phyloP scores from a whole-genome alignment of 2,888 invertebrate genomes.

The Cataglyphis altisquamis region DNA sequence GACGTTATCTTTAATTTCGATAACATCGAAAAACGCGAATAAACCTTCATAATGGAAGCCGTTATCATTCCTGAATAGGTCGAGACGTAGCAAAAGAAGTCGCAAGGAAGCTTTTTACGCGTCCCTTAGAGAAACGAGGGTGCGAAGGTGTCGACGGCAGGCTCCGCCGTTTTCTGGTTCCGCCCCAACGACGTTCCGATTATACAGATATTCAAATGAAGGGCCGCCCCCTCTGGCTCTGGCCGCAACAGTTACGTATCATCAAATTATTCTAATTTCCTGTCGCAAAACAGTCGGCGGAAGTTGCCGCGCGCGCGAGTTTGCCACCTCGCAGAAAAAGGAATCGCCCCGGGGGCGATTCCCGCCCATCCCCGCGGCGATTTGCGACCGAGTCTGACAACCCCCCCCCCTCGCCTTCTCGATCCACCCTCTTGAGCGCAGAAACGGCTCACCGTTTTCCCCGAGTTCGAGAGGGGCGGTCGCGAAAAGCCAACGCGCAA shows the following conservation, averaged over 20 bases:
- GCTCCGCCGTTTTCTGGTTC: slow-evolving; percentile 81
- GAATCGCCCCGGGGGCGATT: slow-evolving; percentile 46
- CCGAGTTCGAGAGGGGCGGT: slow-evolving; percentile 60
- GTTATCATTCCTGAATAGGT: not conserved
- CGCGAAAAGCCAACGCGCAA: slow-evolving; percentile 70
- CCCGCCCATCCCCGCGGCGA: slow-evolving; percentile 71
- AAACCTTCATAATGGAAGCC: not conserved
- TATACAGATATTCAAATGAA: slow-evolving; percentile 86
- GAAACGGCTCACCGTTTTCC: slow-evolving; percentile 60
- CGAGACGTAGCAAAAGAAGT: slow-evolving; percentile 51
- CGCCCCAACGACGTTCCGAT: slow-evolving; percentile 86
- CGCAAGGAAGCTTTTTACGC: slow-evolving; percentile 73
- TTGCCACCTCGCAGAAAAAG: slow-evolving; percentile 65
- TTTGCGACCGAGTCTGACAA: slow-evolving; percentile 51
- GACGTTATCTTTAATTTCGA: not conserved
- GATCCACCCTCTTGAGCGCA: slow-evolving; percentile 22
- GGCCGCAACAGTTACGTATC: slow-evolving; percentile 86
- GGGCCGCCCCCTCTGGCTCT: slow-evolving; percentile 78
- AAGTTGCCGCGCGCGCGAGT: slow-evolving; percentile 68
- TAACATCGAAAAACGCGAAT: not conserved
- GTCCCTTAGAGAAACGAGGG: slow-evolving; percentile 74
- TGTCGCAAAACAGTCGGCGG: slow-evolving; percentile 80
- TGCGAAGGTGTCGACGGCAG: slow-evolving; percentile 81
- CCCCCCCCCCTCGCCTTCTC: slow-evolving; percentile 6
- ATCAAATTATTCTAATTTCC: slow-evolving; percentile 86